Base-by-base conservation (phyloP, 2,888 invertebrate species). In the Archips xylosteana region DNA sequence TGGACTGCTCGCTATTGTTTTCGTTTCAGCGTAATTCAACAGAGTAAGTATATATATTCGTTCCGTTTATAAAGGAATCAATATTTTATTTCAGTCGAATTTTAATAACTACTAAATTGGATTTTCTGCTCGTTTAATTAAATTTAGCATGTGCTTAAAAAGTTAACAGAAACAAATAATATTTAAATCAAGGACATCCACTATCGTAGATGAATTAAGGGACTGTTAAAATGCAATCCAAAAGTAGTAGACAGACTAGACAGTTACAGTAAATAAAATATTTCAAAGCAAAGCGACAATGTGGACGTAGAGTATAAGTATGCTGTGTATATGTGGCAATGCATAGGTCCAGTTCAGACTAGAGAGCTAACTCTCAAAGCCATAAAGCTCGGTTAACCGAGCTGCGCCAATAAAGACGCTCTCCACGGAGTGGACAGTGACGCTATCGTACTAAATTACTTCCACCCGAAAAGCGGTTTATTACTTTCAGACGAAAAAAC, bases 1-100 rank as follows among this genome's bases (percentile, higher is more conserved):
- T 77, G 78, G 79, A 77, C 74, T 63, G 67, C 69, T 64, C 71
- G 63, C 78, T 70, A 79, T 83, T 84, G 85, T 84, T 81, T 82
- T 80, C 79, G 49, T 77, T 81, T 70, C 76, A 80, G 77, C 73
- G 74, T 76, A 76, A 81, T 83, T 82, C 78, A 81, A 81, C 79
- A 78, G 79, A 78, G 75, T 67, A 23, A 23, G 23, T 23, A 23
- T 23, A 23, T 23, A 70, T 42, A 54, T 54, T 54, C 45, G 62
- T 62, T 62, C 32, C 51, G 36, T 8, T 59, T 57, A 59, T 51
- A 70, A 62, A 69, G 51, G 69, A 70, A 70, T 70, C 42, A 62
- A 54, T 51, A 62, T 62, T 70, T 70, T 10, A n/a, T 54, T 70
- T 32, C 1, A 42, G 54, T 45, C 0, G 39, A 62, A 42, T 51